Evolutionary conservation across 1,140 invertebrate genomes (phyloP), one percentile per base, ranked within the genome.

Genomic region (Mylabris phalerata): DNA sequence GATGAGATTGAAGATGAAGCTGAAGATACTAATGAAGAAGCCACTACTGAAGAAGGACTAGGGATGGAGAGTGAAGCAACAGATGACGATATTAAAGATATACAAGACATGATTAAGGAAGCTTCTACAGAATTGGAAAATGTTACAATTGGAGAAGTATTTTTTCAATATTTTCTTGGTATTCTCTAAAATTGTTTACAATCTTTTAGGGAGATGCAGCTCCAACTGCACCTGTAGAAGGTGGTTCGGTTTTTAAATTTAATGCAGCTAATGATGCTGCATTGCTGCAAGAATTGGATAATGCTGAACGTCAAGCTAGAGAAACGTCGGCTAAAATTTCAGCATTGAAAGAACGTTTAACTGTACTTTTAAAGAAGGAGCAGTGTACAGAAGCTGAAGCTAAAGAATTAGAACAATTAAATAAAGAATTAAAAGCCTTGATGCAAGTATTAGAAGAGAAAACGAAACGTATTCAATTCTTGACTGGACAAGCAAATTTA

Each of bases 361-460:
- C 57, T 1, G 65, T 65, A 59, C 52, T 74, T 9, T 49, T 60
- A 43, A 55, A 63, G 51, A 70, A 67, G 50, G 64, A 65, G 38
- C 58, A 58, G 50, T 56, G 67, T 48, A 67, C 61, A 1, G 63
- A 68, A 63, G 45, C 25, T 19, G 69, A 71, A 59, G 68, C 63
- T 32, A 64, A 57, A 55, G 72, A 74, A 64, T 57, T 74, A 43
- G 71, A 72, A 55, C 52, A 62, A 5, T 71, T 69, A 46, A 71
- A 74, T 44, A 61, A 58, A 39, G 58, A 61, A 46, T 47, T 74
- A 0, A 72, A 67, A 43, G 57, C 64, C 9, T 70, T 73, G 48
- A 74, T 74, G 71, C 52, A 59, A 26, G 24, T 72, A 26, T 67
- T 74, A 19, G 72, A 74, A 48, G 59, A 67, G 25, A 73, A 72